A percentile compares a stretch with the other conserved stretches of the same genome.
phyloP scores from a whole-genome alignment of 2,888 invertebrate species.

The Pseudococcus jackbeardsleyi region DNA sequence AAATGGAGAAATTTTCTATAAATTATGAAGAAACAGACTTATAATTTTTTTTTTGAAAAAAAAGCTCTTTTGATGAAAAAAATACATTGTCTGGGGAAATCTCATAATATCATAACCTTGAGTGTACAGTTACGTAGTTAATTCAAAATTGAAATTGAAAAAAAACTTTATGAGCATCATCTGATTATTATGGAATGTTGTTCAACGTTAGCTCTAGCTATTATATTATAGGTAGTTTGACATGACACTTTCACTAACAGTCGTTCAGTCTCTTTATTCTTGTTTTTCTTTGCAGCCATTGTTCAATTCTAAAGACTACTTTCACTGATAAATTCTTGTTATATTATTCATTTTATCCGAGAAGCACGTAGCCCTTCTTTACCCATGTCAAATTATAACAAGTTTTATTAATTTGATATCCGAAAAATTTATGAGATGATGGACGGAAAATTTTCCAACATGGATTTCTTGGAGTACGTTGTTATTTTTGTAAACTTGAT shows the following conservation, averaged over 20 bases:
- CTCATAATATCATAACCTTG: background rate
- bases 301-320: constrained; percentile 58
- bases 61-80: background rate
- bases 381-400: too few species aligned
- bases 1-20: background rate
- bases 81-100: background rate
- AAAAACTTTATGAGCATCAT: constrained; percentile 1
- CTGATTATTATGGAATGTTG: constrained; percentile 64
- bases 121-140: background rate
- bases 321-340: constrained; percentile 58
- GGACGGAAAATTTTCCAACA: too few species aligned
- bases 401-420: too few species aligned
- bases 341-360: constrained; percentile 24
- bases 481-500: too few species aligned
- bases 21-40: background rate
- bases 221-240: constrained; percentile 63
- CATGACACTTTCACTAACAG: constrained; percentile 61
- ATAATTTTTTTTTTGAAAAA: background rate
- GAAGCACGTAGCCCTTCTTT: constrained; percentile 1
- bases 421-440: too few species aligned
- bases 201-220: constrained; percentile 58
- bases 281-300: constrained; percentile 50
- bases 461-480: too few species aligned
- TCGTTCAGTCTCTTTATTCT: constrained; percentile 60
- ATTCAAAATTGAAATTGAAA: constrained; percentile 29